Evolutionary conservation across 1,140 invertebrate species (phyloP).

Genomic region (Saccostrea glomerata): DNA sequence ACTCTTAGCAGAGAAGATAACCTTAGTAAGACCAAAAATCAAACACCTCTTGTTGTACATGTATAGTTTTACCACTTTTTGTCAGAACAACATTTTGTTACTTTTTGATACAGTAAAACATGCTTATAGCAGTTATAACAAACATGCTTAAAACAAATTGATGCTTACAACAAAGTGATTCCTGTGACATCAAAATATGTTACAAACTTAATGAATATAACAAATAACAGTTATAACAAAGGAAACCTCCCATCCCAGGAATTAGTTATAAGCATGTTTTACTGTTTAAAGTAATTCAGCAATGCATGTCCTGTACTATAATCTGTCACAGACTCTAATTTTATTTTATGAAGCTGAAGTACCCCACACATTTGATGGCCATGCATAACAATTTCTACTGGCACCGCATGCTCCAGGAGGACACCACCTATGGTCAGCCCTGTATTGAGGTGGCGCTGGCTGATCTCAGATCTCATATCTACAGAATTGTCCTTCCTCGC

Average conservation of each 20-base stretch:
- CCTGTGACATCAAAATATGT: too few species aligned
- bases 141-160: too few species aligned
- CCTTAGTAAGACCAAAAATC: neutral
- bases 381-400: slow-evolving; percentile 75
- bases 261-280: too few species aligned
- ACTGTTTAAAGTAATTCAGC: too few species aligned
- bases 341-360: slow-evolving; percentile 46
- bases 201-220: too few species aligned
- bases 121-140: too few species aligned
- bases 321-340: neutral
- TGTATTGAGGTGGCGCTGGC: slow-evolving; percentile 66
- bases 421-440: slow-evolving; percentile 63
- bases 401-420: slow-evolving; percentile 74
- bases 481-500: slow-evolving; percentile 71
- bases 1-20: slow-evolving; percentile 48
- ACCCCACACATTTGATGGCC: slow-evolving; percentile 64
- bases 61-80: neutral
- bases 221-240: too few species aligned
- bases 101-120: too few species aligned
- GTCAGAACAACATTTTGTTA: neutral
- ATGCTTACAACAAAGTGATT: too few species aligned
- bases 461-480: slow-evolving; percentile 70
- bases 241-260: too few species aligned
- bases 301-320: too few species aligned
- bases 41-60: neutral